Evolutionary conservation across 1,140 invertebrate genomes (phyloP), one percentile per base, ranked within the genome.

Genomic region (Trypoxylus dichotomus): DNA sequence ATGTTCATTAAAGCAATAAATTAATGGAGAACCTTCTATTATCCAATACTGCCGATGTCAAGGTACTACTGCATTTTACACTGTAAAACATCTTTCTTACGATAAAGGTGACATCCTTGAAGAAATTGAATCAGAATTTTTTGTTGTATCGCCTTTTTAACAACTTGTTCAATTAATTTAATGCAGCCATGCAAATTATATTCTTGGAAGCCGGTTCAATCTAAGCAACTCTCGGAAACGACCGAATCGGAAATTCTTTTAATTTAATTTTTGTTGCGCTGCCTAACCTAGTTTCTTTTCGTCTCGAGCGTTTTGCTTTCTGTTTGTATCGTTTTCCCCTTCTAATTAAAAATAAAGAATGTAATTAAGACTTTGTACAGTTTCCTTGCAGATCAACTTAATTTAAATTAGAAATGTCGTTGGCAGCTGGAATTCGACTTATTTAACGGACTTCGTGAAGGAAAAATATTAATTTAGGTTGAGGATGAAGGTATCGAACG

Each of bases 291-390:
- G n/a, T 5, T 63, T 63, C 19, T 63, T 63, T 25, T 11, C 60
- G 10, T 63, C 10, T 25, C 19, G 25, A 21, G 21, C 1, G 1
- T 63, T 8, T 24, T 19, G 21, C 7, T 58, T 27, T 63, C 21
- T 24, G 25, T 25, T 63, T 63, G 10, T 63, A 11, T 63, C n/a
- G 21, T 24, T 27, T n/a, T 63, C 60, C 8, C 19, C 13, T 24
- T 63, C 25, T 63, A 63, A 63, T 63, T 63, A 63, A 63, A 63
- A 63, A 63, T 11, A 63, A 58, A 58, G 47, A 63, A 24, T 63
- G 13, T 63, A 63, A 63, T 63, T 63, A 63, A 63, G 21, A 24
- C 21, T 63, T 24, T 63, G 10, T 10, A 11, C n/a, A 63, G 10
- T 27, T 63, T 27, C 19, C n/a, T 24, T 63, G 11, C n/a, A 47